Evolutionary conservation across 2,113 vertebrate genomes (phyloP).

Genomic region (Rostratula benghalensis): DNA sequence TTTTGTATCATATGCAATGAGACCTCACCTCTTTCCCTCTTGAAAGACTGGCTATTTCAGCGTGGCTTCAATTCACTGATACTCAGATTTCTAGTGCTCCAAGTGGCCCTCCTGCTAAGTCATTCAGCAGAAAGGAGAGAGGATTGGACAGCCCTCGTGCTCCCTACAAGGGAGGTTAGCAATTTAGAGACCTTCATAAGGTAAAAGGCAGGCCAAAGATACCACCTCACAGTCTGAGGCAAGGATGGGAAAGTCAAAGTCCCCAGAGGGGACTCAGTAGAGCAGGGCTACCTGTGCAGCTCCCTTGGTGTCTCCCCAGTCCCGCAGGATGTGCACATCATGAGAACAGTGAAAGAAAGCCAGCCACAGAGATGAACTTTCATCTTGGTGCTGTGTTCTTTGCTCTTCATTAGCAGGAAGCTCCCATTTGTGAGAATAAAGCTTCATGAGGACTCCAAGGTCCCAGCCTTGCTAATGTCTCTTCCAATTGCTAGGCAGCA

Average conservation of each 20-base stretch:
- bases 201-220: background rate
- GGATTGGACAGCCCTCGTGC: accelerated
- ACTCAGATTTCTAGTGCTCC: background rate
- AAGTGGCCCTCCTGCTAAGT: background rate
- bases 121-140: background rate
- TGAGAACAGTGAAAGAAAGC: background rate
- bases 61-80: background rate
- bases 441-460: background rate
- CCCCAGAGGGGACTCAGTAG: background rate
- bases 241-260: background rate
- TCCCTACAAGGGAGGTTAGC: background rate
- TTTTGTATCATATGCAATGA: background rate
- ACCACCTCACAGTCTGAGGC: background rate
- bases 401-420: background rate
- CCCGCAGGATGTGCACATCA: background rate
- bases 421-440: background rate
- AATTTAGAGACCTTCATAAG: background rate
- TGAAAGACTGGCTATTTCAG: background rate
- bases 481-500: background rate
- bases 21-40: background rate
- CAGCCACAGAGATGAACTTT: background rate
- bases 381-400: background rate
- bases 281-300: background rate
- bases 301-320: background rate
- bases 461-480: background rate